phyloP scores from a whole-genome alignment of 1,140 invertebrate species.

The Pseudomyrmex sp. region DNA sequence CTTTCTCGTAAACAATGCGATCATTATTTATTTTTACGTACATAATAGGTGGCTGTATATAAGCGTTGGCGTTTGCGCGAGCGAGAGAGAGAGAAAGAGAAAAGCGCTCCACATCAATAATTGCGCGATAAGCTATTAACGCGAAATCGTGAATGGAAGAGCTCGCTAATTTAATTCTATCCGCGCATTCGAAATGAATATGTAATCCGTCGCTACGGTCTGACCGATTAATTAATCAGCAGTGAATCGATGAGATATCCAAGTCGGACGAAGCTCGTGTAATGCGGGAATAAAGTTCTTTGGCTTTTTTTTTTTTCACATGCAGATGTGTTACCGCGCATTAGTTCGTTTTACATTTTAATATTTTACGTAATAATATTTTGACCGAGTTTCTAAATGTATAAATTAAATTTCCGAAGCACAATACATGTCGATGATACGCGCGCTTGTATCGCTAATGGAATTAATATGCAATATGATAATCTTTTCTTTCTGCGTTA shows the following conservation, averaged over 20 bases:
- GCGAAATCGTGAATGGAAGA: conserved; percentile 31
- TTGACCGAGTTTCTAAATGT: too few relatives aligned
- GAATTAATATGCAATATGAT: neutral
- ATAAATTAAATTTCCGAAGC: too few relatives aligned
- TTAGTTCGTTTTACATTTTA: conserved; percentile 1
- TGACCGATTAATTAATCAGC: conserved; percentile 56
- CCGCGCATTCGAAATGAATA: conserved; percentile 39
- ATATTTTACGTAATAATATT: neutral
- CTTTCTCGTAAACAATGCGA: neutral
- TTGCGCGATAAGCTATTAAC: conserved; percentile 52
- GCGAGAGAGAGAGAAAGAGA: too few relatives aligned
- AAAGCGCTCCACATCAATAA: conserved; percentile 32
- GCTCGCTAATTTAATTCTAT: conserved; percentile 43
- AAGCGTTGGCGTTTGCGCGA: too few relatives aligned
- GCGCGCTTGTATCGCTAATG: neutral
- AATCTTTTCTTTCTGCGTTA: neutral
- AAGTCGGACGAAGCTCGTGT: conserved; percentile 6
- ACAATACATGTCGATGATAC: too few relatives aligned
- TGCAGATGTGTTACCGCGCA: too few relatives aligned
- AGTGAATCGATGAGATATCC: conserved; percentile 50
- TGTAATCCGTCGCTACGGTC: conserved; percentile 41
- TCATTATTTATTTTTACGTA: conserved; percentile 12
- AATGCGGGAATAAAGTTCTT: conserved; percentile 14
- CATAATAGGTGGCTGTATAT: too few relatives aligned
- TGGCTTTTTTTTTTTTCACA: too few relatives aligned